Evolutionary conservation across 2,888 invertebrate genomes (phyloP), one percentile per base, ranked within the genome.

Genomic region (Epinotia brunnichana): DNA sequence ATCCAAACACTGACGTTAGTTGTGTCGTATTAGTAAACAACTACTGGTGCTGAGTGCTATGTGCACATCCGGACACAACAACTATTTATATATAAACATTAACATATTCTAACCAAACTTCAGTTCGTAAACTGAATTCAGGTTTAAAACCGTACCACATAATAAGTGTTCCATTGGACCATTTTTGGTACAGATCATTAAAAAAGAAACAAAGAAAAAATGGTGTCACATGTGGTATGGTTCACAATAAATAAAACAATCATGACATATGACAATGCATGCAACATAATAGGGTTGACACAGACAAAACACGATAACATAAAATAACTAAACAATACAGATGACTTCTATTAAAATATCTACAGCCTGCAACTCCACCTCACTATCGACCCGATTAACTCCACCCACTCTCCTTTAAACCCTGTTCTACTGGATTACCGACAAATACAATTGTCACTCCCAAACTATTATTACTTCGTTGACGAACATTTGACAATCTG

Each of bases 21-120:
- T 80, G 83, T 87, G 83, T 83, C 81, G 79, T 77, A 85, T 90
- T 90, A 89, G 88, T 90, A 78, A 83, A 88, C 87, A 81, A 81
- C 87, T 86, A 89, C 87, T 79, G 76, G 87, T 90, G 85, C 80
- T 75, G 78, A 81, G 90, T 89, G 90, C 86, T 73, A 75, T 79
- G 89, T 88, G 88, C 84, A 86, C 81, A 80, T 74, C 74, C 76
- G 54, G 61, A 70, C 63, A 73, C 73, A 69, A 69, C 70, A 74
- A 78, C 76, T 79, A 79, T 73, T 44, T 15, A 73, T 77, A 74
- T 41, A 76, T 76, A 71, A 51, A 66, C 35, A 73, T 17, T 70
- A 64, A 53, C 54, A 57, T 24, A 70, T 13, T 29, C 51, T 61
- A 29, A 56, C 66, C 71, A 66, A 44, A 67, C 54, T 54, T 61